Conservation (phyloP, 2,797 vertebrate species). For the Luscinia luscinia region DNA sequence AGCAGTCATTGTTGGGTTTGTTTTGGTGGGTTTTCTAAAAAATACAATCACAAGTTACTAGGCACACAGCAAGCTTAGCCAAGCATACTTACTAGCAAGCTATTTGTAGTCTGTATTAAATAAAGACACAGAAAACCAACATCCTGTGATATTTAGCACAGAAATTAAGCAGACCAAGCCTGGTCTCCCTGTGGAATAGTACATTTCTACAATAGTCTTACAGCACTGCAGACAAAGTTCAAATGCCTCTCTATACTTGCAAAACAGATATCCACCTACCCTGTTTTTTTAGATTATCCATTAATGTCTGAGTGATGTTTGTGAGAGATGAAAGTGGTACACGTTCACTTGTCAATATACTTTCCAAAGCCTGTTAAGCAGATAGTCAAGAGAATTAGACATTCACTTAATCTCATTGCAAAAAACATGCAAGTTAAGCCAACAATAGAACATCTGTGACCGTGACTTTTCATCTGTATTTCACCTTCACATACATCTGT, state of each 20-base stretch:
- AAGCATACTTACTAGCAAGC: background rate
- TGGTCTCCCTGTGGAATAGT: background rate
- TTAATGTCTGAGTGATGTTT: conserved; percentile 83
- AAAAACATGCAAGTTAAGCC: background rate
- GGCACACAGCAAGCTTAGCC: background rate
- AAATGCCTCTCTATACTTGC: background rate
- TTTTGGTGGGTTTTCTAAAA: background rate
- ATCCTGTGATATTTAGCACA: background rate
- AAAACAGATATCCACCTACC: conserved; percentile 77
- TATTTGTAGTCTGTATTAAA: background rate
- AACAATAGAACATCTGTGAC: background rate
- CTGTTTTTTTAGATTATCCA: conserved; percentile 86
- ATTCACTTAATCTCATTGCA: background rate
- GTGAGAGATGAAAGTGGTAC: conserved; percentile 87
- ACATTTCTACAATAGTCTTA: background rate
- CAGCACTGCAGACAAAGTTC: background rate
- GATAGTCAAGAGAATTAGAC: conserved; percentile 25
- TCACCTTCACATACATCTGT: background rate
- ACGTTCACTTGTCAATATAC: conserved; percentile 85
- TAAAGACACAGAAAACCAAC: background rate
- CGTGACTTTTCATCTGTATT: background rate
- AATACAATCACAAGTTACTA: background rate
- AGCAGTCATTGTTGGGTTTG: background rate
- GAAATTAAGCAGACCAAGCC: background rate
- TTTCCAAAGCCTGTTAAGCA: conserved; percentile 89